These are phyloP conservation scores for Ectemnius cavifrons DNA, from an alignment of 2,888 invertebrate species.

Conservation along the genomic window DNA sequence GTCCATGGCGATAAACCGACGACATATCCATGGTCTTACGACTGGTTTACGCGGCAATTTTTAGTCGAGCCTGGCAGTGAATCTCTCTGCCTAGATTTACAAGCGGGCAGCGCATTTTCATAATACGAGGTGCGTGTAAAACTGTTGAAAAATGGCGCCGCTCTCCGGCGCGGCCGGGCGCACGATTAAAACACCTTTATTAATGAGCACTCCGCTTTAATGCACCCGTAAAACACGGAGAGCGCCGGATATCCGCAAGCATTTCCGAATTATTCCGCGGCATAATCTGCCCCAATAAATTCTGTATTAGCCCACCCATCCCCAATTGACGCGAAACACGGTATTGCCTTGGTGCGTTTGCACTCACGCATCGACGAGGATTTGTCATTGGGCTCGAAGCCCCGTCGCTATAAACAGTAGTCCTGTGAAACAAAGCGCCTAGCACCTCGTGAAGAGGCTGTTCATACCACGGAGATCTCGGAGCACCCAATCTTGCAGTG, in stretches of 20 bases:
- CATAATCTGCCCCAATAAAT: background rate
- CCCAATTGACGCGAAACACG: background rate
- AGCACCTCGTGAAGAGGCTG: no score
- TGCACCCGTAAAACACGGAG: background rate
- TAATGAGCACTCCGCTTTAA: background rate
- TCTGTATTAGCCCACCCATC: background rate
- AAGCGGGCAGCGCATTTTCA: no score
- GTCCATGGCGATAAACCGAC: no score
- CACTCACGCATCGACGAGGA: background rate
- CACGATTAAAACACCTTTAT: background rate
- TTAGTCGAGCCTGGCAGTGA: background rate
- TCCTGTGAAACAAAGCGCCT: no score
- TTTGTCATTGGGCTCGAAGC: background rate
- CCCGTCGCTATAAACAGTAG: no score
- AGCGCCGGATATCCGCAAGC: background rate
- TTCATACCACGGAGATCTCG: no score
- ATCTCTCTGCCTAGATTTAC: constrained; percentile 3
- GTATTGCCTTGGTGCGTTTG: background rate
- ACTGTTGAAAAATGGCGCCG: no score
- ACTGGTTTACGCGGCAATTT: no score
- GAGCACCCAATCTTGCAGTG: no score
- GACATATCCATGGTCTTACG: no score
- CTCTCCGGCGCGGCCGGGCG: no score
- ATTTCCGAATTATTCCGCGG: background rate
- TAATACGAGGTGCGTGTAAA: no score